phyloP scores from a whole-genome alignment of 1,140 invertebrate species.

The Oryzaephilus surinamensis region DNA sequence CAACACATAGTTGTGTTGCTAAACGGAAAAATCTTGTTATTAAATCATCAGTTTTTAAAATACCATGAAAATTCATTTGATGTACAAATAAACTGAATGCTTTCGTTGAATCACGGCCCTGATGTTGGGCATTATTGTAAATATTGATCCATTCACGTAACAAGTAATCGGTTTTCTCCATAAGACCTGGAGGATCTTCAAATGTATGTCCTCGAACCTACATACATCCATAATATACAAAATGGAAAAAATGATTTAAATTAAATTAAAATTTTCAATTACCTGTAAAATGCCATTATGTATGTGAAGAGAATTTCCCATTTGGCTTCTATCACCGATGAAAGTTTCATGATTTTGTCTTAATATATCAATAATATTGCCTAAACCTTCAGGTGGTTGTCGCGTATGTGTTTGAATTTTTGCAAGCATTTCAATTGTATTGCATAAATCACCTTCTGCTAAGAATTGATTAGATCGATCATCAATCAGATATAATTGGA shows the following conservation, averaged over 20 bases:
- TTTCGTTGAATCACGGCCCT: conserved; percentile 79
- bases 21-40: conserved; percentile 96
- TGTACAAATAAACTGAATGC: conserved; percentile 92
- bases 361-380: conserved; percentile 63
- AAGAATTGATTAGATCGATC: conserved; percentile 67
- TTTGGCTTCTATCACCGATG: conserved; percentile 57
- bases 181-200: conserved; percentile 86
- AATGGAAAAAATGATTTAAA: not conserved
- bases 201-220: conserved; percentile 67
- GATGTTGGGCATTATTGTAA: conserved; percentile 66
- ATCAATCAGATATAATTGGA: conserved; percentile 81
- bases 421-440: conserved; percentile 72
- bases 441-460: conserved; percentile 72
- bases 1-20: conserved; percentile 93
- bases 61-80: conserved; percentile 93
- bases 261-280: conserved; percentile 14
- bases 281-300: conserved; percentile 83
- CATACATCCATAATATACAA: conserved; percentile 1
- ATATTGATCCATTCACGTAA: conserved; percentile 91
- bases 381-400: conserved; percentile 70
- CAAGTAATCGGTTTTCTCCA: conserved; percentile 91
- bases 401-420: conserved; percentile 61
- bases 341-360: conserved; percentile 60
- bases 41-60: conserved; percentile 93
- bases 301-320: conserved; percentile 78